Conservation (phyloP, 2,797 vertebrate genomes). For the Sebastiscus tertius region DNA sequence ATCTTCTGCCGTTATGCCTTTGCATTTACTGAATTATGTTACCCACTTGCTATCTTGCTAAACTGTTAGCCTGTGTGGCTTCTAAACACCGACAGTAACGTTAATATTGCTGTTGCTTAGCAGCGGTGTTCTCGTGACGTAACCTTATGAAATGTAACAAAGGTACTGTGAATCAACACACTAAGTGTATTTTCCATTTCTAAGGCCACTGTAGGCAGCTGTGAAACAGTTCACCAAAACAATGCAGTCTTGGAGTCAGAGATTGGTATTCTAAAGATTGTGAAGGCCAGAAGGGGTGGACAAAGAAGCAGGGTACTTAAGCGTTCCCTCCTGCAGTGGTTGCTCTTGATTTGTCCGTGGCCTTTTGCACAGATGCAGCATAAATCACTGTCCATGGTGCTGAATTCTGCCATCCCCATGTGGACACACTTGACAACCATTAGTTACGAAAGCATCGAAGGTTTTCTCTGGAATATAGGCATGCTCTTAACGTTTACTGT, state of each 20-base stretch:
- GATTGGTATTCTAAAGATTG: constrained; percentile 45
- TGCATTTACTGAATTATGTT: too few species aligned
- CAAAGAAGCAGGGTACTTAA: constrained; percentile 33
- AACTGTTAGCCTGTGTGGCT: too few species aligned
- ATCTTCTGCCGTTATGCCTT: too few species aligned
- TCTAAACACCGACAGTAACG: too few species aligned
- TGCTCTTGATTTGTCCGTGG: constrained; percentile 62
- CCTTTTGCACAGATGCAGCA: constrained; percentile 37
- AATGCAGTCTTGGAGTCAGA: constrained; percentile 2
- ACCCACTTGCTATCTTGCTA: too few species aligned
- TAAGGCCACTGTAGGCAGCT: not conserved
- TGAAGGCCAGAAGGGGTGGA: constrained; percentile 14
- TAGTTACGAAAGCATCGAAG: constrained; percentile 13
- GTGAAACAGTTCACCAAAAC: constrained; percentile 20
- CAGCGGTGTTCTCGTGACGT: too few species aligned
- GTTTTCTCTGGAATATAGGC: constrained; percentile 16
- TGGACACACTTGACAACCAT: constrained; percentile 48
- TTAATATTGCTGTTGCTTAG: too few species aligned
- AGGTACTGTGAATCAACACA: not conserved
- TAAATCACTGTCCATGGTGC: constrained; percentile 46
- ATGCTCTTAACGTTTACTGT: constrained; percentile 8
- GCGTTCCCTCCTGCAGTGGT: constrained; percentile 46
- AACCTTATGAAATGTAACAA: not conserved
- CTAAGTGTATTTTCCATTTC: not conserved
- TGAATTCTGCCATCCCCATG: constrained; percentile 33